Evolutionary conservation across 2,797 vertebrate species (phyloP), one percentile per base, ranked within the genome.

Genomic region (Hapalemur alaotrensis): DNA sequence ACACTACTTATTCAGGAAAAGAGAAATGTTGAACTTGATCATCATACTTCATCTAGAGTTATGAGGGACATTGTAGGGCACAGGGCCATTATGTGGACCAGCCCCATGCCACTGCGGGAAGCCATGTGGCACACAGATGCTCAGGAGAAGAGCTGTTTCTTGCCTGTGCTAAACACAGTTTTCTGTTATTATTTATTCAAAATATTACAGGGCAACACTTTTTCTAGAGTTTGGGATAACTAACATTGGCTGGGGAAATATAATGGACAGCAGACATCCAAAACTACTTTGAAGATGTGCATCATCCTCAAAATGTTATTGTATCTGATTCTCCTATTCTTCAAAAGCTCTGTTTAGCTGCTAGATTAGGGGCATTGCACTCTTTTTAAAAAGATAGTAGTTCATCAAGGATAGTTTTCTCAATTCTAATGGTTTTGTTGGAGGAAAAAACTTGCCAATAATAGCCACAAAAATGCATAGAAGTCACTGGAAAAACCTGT

Each of bases 111-210:
- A 41, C 2, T 38, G 7, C 46, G 5, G 5, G 25, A 8, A 89
- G 17, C 8, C 43, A 69, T 8, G 48, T 9, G 87, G 12, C 14
- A 70, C 72, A 78, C 2, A 17, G 5, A 75, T 1, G 5, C 3
- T 10, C 1, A 73, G 23, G 32, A 54, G 22, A 43, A 50, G 22
- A 43, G 8, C 25, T 92, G 50, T 70, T 20, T 57, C 1, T 1
- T 80, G 30, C 4, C 28, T 73, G 9, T 28, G 38, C 91, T 89
- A 83, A 57, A 65, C 4, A 85, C 1, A 81, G 46, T 89, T 87
- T 95, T 91, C 30, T 91, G 15, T 63, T 95, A 25, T 69, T 95
- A 69, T 63, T 79, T 88, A 93, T 57, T 81, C 6, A 95, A 76
- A 92, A 92, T 85, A 93, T 82, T 43, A 85, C 32, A 91, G 6